Evolutionary conservation across 1,140 invertebrate species (phyloP).

Genomic region (Saccostrea echinata): DNA sequence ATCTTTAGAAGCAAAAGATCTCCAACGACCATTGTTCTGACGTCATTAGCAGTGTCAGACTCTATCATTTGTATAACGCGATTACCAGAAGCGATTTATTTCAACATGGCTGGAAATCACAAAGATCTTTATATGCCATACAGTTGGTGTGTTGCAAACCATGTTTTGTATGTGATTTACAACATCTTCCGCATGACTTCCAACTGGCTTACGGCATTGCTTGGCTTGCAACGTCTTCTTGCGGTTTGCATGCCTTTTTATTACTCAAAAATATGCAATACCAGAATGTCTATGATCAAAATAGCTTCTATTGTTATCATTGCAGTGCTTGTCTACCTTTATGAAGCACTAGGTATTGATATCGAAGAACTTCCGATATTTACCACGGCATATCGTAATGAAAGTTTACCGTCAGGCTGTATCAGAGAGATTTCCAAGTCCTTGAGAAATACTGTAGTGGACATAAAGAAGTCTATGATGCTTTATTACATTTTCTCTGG

Average conservation of each 20-base stretch:
- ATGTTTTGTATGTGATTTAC: conserved; percentile 39
- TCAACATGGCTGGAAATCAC: conserved; percentile 48
- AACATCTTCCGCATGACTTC: conserved; percentile 43
- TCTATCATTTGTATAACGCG: conserved; percentile 49
- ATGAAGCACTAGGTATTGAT: conserved; percentile 42
- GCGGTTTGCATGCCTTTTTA: conserved; percentile 49
- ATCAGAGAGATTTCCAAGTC: not conserved
- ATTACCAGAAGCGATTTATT: conserved; percentile 43
- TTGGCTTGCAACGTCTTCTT: conserved; percentile 54
- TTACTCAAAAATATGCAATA: conserved; percentile 42
- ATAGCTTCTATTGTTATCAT: conserved; percentile 5
- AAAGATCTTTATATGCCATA: conserved; percentile 37
- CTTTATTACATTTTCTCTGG: conserved; percentile 44
- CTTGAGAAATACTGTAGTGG: not conserved
- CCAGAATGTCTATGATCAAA: conserved; percentile 28
- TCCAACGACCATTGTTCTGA: conserved; percentile 49
- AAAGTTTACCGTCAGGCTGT: conserved; percentile 35
- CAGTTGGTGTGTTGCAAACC: conserved; percentile 49
- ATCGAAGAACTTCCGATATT: conserved; percentile 15
- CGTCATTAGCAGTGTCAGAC: conserved; percentile 47
- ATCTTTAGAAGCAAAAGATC: conserved; percentile 43
- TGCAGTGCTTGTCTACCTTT: conserved; percentile 40
- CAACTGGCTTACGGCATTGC: conserved; percentile 54
- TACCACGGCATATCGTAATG: not conserved
- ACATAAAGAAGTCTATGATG: conserved; percentile 41